phyloP scores from a whole-genome alignment of 2,113 vertebrate genomes.

The Vulpes lagopus region DNA sequence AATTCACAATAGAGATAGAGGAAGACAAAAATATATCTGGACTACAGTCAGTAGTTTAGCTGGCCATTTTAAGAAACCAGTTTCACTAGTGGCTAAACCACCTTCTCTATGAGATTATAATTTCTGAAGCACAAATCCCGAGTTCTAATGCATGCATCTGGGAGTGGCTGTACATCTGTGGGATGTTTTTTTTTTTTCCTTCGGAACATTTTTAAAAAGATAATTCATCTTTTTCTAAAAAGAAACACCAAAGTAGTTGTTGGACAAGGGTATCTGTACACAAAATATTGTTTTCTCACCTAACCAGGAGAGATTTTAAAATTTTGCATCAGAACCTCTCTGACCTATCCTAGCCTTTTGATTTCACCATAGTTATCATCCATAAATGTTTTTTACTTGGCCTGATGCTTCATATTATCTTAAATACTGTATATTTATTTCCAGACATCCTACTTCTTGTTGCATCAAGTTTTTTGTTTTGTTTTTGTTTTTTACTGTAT shows the following conservation, averaged over 20 bases:
- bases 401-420: neutral
- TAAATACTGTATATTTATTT: neutral
- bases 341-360: neutral
- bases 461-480: neutral
- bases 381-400: neutral
- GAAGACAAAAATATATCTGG: constrained; percentile 20
- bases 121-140: constrained; percentile 17
- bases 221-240: constrained; percentile 15
- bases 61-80: constrained; percentile 24
- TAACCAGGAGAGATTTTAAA: neutral
- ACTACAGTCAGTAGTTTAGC: neutral
- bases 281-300: neutral
- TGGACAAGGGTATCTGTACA: neutral
- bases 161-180: neutral
- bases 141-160: neutral
- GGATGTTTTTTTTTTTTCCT: neutral
- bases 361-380: neutral
- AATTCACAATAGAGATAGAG: constrained; percentile 49
- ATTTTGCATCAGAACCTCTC: neutral
- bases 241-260: constrained; percentile 10
- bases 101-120: neutral
- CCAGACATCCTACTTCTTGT: neutral
- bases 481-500: neutral
- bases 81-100: neutral
- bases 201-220: neutral